phyloP scores from a whole-genome alignment of 2,888 invertebrate genomes.

The Hyposoter didymator region DNA sequence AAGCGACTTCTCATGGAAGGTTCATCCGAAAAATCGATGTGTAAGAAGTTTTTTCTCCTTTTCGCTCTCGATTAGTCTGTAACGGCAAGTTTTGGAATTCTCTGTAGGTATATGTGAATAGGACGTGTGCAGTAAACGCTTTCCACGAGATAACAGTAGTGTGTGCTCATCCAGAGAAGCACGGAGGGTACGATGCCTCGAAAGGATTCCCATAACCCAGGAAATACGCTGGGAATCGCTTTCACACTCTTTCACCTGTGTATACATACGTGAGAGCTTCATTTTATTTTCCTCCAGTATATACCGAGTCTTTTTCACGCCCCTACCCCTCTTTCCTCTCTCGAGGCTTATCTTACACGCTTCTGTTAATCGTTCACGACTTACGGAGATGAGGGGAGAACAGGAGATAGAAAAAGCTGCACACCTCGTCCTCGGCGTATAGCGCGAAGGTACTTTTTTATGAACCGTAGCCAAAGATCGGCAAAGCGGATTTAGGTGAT shows the following conservation, averaged over 20 bases:
- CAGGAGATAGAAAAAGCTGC: conserved; percentile 22
- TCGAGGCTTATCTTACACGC: conserved; percentile 56
- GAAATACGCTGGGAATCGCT: conserved; percentile 56
- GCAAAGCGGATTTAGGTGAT: conserved; percentile 32
- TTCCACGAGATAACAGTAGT: conserved; percentile 65
- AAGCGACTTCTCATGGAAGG: background rate
- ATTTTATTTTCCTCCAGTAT: conserved; percentile 50
- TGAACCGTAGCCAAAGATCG: conserved; percentile 34
- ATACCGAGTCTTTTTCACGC: conserved; percentile 19
- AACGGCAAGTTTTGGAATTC: background rate
- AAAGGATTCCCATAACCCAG: conserved; percentile 56
- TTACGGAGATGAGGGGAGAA: conserved; percentile 14
- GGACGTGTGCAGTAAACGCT: conserved; percentile 57
- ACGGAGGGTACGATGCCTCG: conserved; percentile 51
- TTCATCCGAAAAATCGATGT: background rate
- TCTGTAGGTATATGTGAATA: conserved; percentile 6
- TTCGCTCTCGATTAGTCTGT: background rate
- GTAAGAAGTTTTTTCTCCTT: background rate
- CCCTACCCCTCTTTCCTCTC: background rate
- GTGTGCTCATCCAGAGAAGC: conserved; percentile 55
- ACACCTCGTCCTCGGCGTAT: conserved; percentile 4
- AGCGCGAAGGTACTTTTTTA: conserved; percentile 28
- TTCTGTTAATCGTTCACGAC: conserved; percentile 58
- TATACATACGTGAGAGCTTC: conserved; percentile 23
- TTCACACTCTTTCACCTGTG: conserved; percentile 41